A percentile compares a stretch with the other conserved stretches of the same genome.
phyloP scores from a whole-genome alignment of 2,888 invertebrate species.

The Perizoma affinitatum region DNA sequence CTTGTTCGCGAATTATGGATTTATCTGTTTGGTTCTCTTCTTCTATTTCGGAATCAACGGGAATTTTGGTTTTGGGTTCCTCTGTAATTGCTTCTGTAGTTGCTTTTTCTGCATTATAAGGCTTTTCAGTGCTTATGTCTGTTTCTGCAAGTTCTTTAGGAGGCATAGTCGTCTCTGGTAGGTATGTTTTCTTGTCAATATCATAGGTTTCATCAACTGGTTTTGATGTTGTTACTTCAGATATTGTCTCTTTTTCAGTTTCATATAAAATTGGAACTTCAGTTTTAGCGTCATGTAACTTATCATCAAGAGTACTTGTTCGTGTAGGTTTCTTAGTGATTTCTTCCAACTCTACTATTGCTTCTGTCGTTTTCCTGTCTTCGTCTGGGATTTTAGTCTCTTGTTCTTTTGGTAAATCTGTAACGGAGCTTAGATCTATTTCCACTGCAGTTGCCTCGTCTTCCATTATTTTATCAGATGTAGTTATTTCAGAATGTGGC shows the following conservation, averaged over 20 bases:
- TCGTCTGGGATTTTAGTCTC: constrained; percentile 6
- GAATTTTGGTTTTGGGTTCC: constrained; percentile 2
- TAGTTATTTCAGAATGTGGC: neutral
- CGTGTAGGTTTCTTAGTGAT: constrained; percentile 18
- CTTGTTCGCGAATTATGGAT: constrained; percentile 5
- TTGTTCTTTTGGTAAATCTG: constrained; percentile 8
- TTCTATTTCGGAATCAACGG: constrained; percentile 10
- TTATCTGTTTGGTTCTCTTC: constrained; percentile 14
- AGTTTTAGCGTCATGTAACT: constrained; percentile 10
- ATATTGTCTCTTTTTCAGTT: constrained; percentile 18
- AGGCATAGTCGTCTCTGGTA: constrained; percentile 16
- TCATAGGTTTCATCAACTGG: constrained; percentile 10
- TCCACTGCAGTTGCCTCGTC: constrained; percentile 5
- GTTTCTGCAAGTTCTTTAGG: constrained; percentile 16
- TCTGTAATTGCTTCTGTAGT: constrained; percentile 13
- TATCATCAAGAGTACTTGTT: constrained; percentile 8
- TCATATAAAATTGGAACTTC: constrained; percentile 9
- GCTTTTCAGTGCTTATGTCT: constrained; percentile 2
- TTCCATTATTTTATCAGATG: constrained; percentile 4
- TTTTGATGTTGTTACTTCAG: constrained; percentile 25
- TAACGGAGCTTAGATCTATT: constrained; percentile 4
- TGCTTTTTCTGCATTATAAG: constrained; percentile 5
- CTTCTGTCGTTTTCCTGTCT: constrained; percentile 5
- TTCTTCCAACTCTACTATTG: constrained; percentile 10
- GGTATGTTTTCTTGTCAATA: constrained; percentile 21